A percentile compares a stretch with the other conserved stretches of the same genome.
Evolutionary conservation across 2,113 vertebrate species (phyloP).

Genomic region (Aptenodytes patagonicus): DNA sequence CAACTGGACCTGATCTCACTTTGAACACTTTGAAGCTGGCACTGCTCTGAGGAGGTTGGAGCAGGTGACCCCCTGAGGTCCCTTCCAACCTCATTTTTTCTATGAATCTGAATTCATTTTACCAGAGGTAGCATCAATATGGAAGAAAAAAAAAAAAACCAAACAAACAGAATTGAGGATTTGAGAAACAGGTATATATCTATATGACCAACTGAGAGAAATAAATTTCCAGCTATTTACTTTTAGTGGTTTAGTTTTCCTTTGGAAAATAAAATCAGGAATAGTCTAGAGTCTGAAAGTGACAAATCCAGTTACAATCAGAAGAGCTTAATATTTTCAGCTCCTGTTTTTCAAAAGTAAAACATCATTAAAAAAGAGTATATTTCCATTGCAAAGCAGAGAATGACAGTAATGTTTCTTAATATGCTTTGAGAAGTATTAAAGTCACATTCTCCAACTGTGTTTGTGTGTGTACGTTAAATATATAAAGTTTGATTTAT

Average conservation of each 20-base stretch:
- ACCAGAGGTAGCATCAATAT: background rate
- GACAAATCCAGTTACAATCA: background rate
- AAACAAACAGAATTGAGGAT: background rate
- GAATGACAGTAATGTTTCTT: slow-evolving; percentile 35
- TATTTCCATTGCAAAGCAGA: background rate
- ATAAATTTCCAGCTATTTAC: background rate
- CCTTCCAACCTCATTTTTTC: background rate
- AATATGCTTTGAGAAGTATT: slow-evolving; percentile 36
- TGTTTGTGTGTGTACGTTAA: background rate
- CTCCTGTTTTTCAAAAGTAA: slow-evolving; percentile 7
- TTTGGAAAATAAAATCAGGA: background rate
- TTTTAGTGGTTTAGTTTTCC: background rate
- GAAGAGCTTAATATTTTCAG: background rate
- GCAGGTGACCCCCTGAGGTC: background rate
- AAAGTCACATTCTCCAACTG: slow-evolving; percentile 46
- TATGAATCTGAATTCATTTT: background rate
- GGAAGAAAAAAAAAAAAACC: background rate
- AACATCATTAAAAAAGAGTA: background rate
- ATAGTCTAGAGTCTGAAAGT: background rate
- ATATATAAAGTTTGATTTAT: slow-evolving; percentile 25
- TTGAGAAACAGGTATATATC: background rate
- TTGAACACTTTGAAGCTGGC: background rate
- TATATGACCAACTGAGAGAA: background rate
- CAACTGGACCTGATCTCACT: background rate
- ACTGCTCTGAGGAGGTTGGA: background rate